Base-by-base conservation (phyloP, 1,140 invertebrate species). In the Drosophila orosa region DNA sequence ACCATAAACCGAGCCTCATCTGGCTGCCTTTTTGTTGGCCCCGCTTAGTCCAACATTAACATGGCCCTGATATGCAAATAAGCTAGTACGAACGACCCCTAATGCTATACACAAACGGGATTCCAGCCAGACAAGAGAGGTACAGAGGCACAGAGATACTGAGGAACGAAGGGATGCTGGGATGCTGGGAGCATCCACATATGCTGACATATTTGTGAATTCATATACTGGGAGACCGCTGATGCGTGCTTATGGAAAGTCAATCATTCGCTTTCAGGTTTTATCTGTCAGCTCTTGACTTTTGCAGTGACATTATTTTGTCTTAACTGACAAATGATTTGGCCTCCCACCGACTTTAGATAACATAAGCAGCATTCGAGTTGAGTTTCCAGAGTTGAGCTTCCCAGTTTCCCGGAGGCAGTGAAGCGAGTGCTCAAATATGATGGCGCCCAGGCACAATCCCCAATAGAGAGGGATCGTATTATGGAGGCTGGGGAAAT, bases 291-390 rank as follows among this genome's bases (percentile, higher is more conserved):
- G 74, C 71, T 54, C 57, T 61, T 72, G 68, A 72, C 68, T 72
- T 72, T 58, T 72, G 68, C 68, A 71, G 68, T 72, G 68, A 72
- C 68, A 72, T 72, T 72, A 72, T 85, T 84, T 80, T 85, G 81
- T 85, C 73, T 80, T 77, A 85, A 80, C 77, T 85, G 81, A 85
- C 81, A 85, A 85, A 85, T 85, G 81, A 74, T 80, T 80, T 80
- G 67, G 68, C 57, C 67, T 25, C 57, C 50, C 33, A 45, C 13
- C 50, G 33, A 40, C 65, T 58, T 58, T 19, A 40, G 68, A 72
- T 72, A 72, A 52, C 48, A 33, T 52, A 52, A 52, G 48, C 48
- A 71, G 67, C 66, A 57, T 69, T 71, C 50, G 66, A 57, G 63
- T 27, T 57, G 48, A 47, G 48, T 19, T 17, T n/a, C n/a, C n/a